Percentiles rank a stretch among this genome's conserved stretches.
Conservation (phyloP, 1,140 invertebrate genomes). For the Anoplophora glabripennis region DNA sequence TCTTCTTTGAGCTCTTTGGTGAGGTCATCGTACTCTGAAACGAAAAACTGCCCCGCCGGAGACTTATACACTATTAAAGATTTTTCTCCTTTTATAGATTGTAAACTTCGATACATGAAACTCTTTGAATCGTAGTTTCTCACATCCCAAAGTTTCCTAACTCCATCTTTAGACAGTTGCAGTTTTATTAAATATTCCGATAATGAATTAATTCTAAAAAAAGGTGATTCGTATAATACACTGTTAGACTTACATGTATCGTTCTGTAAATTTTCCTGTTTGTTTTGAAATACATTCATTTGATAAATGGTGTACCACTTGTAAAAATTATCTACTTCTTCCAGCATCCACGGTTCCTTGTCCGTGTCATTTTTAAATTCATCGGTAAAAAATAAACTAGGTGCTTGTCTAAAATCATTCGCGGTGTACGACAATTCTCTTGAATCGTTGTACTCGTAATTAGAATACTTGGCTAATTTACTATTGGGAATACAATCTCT, state of each 20-base stretch:
- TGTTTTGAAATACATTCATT: background rate
- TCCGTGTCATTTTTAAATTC: slow-evolving; percentile 7
- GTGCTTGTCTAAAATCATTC: slow-evolving; percentile 12
- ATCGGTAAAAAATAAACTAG: background rate
- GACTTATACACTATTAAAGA: slow-evolving; percentile 21
- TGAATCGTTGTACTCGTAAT: slow-evolving; percentile 42
- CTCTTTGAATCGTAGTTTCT: slow-evolving; percentile 2
- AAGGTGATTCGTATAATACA: slow-evolving; percentile 27
- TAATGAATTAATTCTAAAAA: slow-evolving; percentile 25
- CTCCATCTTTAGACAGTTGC: slow-evolving; percentile 17
- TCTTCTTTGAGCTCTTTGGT: slow-evolving; percentile 6
- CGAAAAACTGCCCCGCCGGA: slow-evolving; percentile 10
- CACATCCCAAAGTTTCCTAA: slow-evolving; percentile 12
- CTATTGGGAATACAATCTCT: slow-evolving; percentile 42
- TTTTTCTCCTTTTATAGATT: slow-evolving; percentile 1
- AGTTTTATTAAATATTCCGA: slow-evolving; percentile 33
- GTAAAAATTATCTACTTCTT: slow-evolving; percentile 39
- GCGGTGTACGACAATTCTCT: slow-evolving; percentile 41
- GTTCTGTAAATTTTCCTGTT: background rate
- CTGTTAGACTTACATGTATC: background rate
- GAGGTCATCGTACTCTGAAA: slow-evolving; percentile 6
- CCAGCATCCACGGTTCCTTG: slow-evolving; percentile 44
- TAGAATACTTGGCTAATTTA: slow-evolving; percentile 40
- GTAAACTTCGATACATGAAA: slow-evolving; percentile 5
- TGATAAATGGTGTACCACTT: slow-evolving; percentile 5